Evolutionary conservation across 2,113 vertebrate genomes (phyloP).

Genomic region (Theropithecus gelada): DNA sequence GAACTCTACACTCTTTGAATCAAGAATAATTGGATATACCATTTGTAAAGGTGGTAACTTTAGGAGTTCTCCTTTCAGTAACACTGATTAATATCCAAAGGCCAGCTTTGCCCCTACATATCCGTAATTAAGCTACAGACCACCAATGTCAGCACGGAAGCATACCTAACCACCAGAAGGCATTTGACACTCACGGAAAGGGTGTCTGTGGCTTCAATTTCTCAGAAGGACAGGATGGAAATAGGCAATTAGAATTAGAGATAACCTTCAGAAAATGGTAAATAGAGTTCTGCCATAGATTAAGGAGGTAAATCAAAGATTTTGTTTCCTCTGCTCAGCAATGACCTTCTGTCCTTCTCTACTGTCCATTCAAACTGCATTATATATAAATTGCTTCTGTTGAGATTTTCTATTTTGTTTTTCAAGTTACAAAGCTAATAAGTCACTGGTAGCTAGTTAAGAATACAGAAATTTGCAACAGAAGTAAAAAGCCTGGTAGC

Average conservation of each 20-base stretch:
- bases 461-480: neutral
- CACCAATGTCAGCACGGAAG: accelerated
- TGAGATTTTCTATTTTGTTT: neutral
- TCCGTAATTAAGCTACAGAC: neutral
- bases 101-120: accelerated
- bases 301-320: neutral
- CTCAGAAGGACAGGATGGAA: neutral
- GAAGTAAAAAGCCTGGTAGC: neutral
- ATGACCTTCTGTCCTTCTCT: neutral
- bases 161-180: neutral
- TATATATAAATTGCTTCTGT: neutral
- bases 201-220: neutral
- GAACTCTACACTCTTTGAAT: neutral
- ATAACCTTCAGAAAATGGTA: conserved; percentile 27
- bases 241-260: conserved; percentile 17
- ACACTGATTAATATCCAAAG: neutral
- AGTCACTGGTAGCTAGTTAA: neutral
- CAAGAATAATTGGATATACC: neutral
- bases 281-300: neutral
- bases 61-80: neutral
- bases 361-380: neutral
- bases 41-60: neutral
- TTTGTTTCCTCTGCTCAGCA: neutral
- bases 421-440: conserved; percentile 8
- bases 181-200: neutral